Base-by-base conservation (phyloP, 1,140 invertebrate genomes). In the Uloborus diversus region DNA sequence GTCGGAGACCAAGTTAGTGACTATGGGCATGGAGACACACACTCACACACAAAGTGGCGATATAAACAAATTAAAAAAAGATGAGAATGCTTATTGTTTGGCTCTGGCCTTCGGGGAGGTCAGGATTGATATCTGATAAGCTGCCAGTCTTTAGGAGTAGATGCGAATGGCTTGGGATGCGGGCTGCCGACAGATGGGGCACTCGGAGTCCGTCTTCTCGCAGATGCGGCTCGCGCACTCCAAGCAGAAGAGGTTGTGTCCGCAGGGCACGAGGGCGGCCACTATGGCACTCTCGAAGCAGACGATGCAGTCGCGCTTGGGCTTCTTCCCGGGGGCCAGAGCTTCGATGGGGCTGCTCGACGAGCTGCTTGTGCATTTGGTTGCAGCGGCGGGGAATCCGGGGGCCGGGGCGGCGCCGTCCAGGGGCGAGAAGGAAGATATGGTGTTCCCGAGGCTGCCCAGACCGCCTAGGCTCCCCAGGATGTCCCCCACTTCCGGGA, bases 201-300 rank as follows among this genome's bases (percentile, higher is more conserved):
- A 92, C 25, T 82, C 81, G 20, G 85, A 82, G 49, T 88, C 87
- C 37, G 90, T 88, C 69, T 86, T 86, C 69, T 90, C 88, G 85
- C 91, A 91, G 73, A 96, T 91, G 79, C 93, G 90, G 84, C 93
- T 93, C 79, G 94, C 95, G 87, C 96, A 97, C 82, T 96, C 94
- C 89, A 94, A 89, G 87, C 95, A 97, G 89, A 96, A 97, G 84
- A 94, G 91, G 88, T 96, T 96, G 89, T 97, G 95, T 69, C 95
- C 95, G 88, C 95, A 97, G 47, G 95, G 95, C 47, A 97, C 93
- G 32, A 97, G 89, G 14, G 94, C 95, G 33, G 94, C 93, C 51
- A 93, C 94, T 13, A 96, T 92, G 84, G 94, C 93, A 83, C 92
- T 92, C 83, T 96, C 94, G 61, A 91, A 91, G 89, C 95, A 97